These are phyloP conservation scores for Meganola albula DNA, from an alignment of 2,888 invertebrate genomes.

Conservation along the genomic window DNA sequence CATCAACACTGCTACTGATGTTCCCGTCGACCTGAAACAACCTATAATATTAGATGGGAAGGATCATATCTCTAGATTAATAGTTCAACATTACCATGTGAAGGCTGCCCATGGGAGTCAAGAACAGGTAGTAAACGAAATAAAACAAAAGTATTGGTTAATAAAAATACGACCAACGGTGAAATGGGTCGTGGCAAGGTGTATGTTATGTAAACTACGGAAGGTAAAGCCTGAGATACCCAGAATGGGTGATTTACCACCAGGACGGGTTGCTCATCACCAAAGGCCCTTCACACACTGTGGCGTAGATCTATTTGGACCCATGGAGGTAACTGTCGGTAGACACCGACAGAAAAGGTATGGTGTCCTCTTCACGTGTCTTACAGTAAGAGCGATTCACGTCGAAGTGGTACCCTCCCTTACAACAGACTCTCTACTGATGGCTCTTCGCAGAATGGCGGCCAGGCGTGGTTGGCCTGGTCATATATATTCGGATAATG, in stretches of 20 bases:
- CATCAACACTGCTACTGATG: too few relatives aligned
- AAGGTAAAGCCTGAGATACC: not conserved
- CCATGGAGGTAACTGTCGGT: not conserved
- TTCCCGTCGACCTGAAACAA: too few relatives aligned
- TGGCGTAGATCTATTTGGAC: not conserved
- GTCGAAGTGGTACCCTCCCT: not conserved
- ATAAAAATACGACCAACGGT: too few relatives aligned
- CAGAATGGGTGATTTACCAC: not conserved
- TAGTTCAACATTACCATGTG: too few relatives aligned
- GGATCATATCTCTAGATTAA: too few relatives aligned
- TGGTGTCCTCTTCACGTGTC: not conserved
- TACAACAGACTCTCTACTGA: not conserved
- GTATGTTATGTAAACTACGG: too few relatives aligned
- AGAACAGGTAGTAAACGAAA: too few relatives aligned
- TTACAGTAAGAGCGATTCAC: not conserved
- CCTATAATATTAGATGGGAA: too few relatives aligned
- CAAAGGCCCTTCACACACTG: not conserved
- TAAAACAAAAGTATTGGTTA: too few relatives aligned
- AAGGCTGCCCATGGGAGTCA: too few relatives aligned
- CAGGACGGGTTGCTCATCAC: not conserved
- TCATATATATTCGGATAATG: constrained; percentile 1
- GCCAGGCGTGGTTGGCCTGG: not conserved
- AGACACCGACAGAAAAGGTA: not conserved
- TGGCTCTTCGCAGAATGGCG: not conserved
- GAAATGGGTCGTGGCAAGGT: too few relatives aligned